Percentiles rank a stretch among this genome's conserved stretches.
Conservation (phyloP, 2,888 invertebrate genomes). For the Pheosia gnoma region DNA sequence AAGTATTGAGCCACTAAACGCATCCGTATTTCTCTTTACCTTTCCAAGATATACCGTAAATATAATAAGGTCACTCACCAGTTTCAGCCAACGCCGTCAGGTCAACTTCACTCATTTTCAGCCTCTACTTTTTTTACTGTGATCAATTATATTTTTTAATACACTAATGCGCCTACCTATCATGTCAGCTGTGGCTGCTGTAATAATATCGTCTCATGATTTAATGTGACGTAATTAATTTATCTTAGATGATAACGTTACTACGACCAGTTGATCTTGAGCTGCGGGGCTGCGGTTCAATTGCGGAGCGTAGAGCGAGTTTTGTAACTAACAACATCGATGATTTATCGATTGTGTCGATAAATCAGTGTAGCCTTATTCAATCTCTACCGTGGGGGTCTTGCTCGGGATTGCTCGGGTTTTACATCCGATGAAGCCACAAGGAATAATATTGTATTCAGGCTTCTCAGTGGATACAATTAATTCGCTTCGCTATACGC, state of each 20-base stretch:
- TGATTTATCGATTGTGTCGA: too few relatives aligned
- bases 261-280: conserved; percentile 32
- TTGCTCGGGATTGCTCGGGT: too few relatives aligned
- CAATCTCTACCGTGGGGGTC: too few relatives aligned
- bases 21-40: too few relatives aligned
- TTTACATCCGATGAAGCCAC: too few relatives aligned
- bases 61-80: conserved; percentile 29
- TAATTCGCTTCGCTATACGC: background rate
- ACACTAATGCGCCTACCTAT: conserved; percentile 15
- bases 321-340: too few relatives aligned
- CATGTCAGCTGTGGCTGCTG: conserved; percentile 26
- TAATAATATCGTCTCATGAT: conserved; percentile 18
- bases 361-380: too few relatives aligned
- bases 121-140: conserved; percentile 5
- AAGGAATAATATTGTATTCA: too few relatives aligned
- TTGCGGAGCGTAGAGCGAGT: background rate
- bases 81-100: conserved; percentile 40
- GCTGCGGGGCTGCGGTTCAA: conserved; percentile 6
- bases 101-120: conserved; percentile 52
- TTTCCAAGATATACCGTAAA: too few relatives aligned
- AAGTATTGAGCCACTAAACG: too few relatives aligned
- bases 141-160: conserved; percentile 12
- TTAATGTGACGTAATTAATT: conserved; percentile 33
- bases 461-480: too few relatives aligned
- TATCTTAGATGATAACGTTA: conserved; percentile 26